These are phyloP conservation scores for Acleris holmiana DNA, from an alignment of 2,888 invertebrate genomes.

Conservation along the genomic window DNA sequence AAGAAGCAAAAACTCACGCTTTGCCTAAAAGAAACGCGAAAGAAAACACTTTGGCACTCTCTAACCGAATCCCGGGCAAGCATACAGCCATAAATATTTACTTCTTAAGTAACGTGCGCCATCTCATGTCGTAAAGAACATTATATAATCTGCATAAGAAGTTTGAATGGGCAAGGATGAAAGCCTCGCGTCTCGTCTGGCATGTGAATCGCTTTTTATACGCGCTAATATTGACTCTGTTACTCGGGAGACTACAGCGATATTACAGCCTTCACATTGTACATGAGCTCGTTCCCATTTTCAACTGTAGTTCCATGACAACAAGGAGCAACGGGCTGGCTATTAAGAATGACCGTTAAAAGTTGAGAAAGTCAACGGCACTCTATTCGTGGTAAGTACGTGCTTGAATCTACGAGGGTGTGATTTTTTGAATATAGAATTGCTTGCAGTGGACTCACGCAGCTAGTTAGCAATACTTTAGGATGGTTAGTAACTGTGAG, in stretches of 20 bases:
- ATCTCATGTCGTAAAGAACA: slow-evolving; percentile 80
- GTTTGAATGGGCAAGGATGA: slow-evolving; percentile 79
- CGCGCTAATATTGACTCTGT: slow-evolving; percentile 68
- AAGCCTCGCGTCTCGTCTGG: slow-evolving; percentile 75
- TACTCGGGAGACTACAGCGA: slow-evolving; percentile 47
- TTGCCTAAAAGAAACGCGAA: slow-evolving; percentile 1
- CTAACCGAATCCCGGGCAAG: slow-evolving; percentile 14
- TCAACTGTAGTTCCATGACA: not conserved
- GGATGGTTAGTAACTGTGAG: too few relatives aligned
- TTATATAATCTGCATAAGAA: slow-evolving; percentile 82
- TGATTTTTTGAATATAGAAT: too few relatives aligned
- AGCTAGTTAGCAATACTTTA: too few relatives aligned
- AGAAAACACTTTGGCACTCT: slow-evolving; percentile 26
- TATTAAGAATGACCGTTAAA: not conserved
- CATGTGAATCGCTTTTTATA: slow-evolving; percentile 80
- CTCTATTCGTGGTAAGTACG: not conserved
- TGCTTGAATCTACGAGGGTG: too few relatives aligned
- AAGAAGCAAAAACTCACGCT: not conserved
- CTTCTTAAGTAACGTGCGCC: slow-evolving; percentile 78
- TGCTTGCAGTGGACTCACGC: too few relatives aligned
- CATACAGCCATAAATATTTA: slow-evolving; percentile 66
- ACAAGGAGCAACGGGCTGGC: not conserved
- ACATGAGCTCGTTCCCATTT: not conserved
- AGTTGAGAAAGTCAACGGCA: not conserved
- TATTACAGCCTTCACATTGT: slow-evolving; percentile 12